Evolutionary conservation across 1,140 invertebrate species (phyloP), one percentile per base, ranked within the genome.

Genomic region (Bombus affinis): DNA sequence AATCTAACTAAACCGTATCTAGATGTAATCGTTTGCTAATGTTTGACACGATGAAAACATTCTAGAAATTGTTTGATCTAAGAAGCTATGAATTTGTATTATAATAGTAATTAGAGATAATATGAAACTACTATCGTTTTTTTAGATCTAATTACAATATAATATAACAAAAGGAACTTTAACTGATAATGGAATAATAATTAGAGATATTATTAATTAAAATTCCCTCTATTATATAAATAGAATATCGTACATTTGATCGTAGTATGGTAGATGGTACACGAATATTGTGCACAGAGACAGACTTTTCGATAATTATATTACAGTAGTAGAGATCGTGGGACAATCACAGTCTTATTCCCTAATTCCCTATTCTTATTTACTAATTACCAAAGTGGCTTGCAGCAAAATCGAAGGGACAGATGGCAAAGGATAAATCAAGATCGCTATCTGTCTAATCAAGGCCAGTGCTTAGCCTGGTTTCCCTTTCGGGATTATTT

Each of bases 391-490:
- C 68, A n/a, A 42, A 78, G 82, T 71, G 75, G 79, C 76, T 66
- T n/a, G 42, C 18, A 77, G 76, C 47, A 42, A 39, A 62, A 79
- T 73, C 72, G 53, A 42, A 81, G 28, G 47, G 59, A 78, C 77
- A 75, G 81, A 86, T 80, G 76, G 70, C 73, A 73, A 44, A 68
- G 71, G 77, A 88, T 90, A 90, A 90, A 90, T 91, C 86, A 90
- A 90, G 89, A 91, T 90, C 39, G 47, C 66, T 91, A 91, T 90
- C 89, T 65, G 72, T 57, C 77, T 88, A 88, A 91, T 91, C 89
- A 85, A 65, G 85, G 59, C 70, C 59, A 88, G 86, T 86, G 81
- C 83, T 86, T 84, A 90, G 70, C 57, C 47, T 28, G 80, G 78
- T 77, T 85, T 74, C 78, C 68, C 84, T 74, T 85, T 81, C 71